These are phyloP conservation scores for Leucozona laternaria DNA, from an alignment of 2,888 invertebrate genomes.

Conservation along the genomic window DNA sequence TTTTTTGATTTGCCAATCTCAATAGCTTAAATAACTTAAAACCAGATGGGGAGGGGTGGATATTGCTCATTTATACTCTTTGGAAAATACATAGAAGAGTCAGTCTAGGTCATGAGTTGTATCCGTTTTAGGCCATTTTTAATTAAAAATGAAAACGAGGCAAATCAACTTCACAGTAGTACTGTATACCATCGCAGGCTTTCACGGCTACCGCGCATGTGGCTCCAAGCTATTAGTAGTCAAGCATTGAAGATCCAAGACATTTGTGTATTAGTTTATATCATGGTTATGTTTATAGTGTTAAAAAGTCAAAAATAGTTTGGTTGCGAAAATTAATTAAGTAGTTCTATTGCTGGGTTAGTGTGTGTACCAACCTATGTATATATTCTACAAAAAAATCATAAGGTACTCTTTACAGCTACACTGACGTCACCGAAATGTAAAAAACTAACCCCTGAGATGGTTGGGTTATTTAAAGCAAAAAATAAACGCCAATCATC, in stretches of 20 bases:
- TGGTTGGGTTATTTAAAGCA: too few species aligned
- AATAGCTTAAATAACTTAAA: background rate
- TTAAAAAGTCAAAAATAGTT: too few species aligned
- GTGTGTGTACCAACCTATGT: too few species aligned
- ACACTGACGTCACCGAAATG: too few species aligned
- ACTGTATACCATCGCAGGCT: background rate
- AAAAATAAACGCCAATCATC: too few species aligned
- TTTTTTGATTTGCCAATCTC: background rate
- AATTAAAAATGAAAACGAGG: background rate
- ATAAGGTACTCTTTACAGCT: too few species aligned
- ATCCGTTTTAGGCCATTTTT: background rate
- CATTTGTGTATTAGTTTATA: too few species aligned
- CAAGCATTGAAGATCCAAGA: background rate
- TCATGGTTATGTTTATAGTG: too few species aligned
- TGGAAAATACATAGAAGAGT: background rate
- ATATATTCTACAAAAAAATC: too few species aligned
- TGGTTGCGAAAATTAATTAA: too few species aligned
- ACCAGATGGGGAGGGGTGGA: background rate
- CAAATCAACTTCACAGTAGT: background rate
- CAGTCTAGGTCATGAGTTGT: background rate
- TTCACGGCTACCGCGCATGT: background rate
- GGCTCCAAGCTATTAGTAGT: background rate
- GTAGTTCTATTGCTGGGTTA: too few species aligned
- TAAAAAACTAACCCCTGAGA: too few species aligned
- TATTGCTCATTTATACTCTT: background rate